Evolutionary conservation across 2,797 vertebrate genomes (phyloP).

Genomic region (Helostoma temminkii): DNA sequence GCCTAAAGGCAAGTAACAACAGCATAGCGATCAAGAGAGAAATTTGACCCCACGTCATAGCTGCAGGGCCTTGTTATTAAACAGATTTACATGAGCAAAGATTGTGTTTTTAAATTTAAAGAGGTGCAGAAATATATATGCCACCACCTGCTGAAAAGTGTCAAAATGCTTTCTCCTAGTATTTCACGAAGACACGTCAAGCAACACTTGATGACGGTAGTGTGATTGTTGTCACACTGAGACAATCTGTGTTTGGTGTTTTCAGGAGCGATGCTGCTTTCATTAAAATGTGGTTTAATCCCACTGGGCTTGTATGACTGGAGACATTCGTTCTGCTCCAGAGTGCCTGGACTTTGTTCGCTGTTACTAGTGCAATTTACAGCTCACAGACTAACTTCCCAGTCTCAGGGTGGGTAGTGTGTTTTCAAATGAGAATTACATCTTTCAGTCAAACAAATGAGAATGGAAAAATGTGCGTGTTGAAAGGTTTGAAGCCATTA

Average conservation of each 20-base stretch:
- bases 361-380: slow-evolving; percentile 30
- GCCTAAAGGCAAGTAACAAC: slow-evolving; percentile 11
- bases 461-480: slow-evolving; percentile 16
- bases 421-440: slow-evolving; percentile 26
- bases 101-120: slow-evolving; percentile 8
- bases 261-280: slow-evolving; percentile 18
- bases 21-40: slow-evolving; percentile 12
- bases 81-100: background rate
- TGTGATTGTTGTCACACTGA: slow-evolving; percentile 30
- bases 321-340: slow-evolving; percentile 17
- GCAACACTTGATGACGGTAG: slow-evolving; percentile 19
- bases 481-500: slow-evolving; percentile 6
- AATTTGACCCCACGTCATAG: slow-evolving; percentile 15
- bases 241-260: slow-evolving; percentile 13
- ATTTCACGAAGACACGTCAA: slow-evolving; percentile 29
- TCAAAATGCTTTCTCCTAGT: slow-evolving; percentile 9
- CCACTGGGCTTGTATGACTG: background rate
- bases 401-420: slow-evolving; percentile 31
- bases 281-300: slow-evolving; percentile 17
- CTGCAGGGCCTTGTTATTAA: slow-evolving; percentile 12
- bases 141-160: slow-evolving; percentile 29
- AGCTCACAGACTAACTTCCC: slow-evolving; percentile 23
- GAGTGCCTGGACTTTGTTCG: slow-evolving; percentile 24
- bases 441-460: slow-evolving; percentile 23
- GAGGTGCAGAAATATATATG: background rate